A percentile compares a stretch with the other conserved stretches of the same genome.
Conservation (phyloP, 2,888 invertebrate species). For the Carterocephalus palaemon region DNA sequence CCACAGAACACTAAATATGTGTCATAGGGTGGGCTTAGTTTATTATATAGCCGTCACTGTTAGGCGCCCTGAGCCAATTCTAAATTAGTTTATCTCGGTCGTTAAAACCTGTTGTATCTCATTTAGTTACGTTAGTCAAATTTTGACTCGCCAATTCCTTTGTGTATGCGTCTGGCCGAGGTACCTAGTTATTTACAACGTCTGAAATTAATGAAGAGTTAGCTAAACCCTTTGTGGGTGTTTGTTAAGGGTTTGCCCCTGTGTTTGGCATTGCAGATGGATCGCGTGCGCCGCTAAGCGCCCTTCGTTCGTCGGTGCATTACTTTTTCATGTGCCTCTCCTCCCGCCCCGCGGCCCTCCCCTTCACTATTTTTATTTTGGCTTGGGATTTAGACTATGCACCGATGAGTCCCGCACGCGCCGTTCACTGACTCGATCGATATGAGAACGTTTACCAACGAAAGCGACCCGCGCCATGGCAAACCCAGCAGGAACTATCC, state of each 20-base stretch:
- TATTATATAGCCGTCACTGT: background rate
- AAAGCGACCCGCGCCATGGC: slow-evolving; percentile 11
- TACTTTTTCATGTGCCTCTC: slow-evolving; percentile 69
- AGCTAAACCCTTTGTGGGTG: slow-evolving; percentile 46
- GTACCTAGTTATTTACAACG: slow-evolving; percentile 43
- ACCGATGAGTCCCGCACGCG: slow-evolving; percentile 57
- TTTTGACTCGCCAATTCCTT: slow-evolving; percentile 5
- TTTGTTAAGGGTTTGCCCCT: slow-evolving; percentile 49
- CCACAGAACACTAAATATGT: slow-evolving; percentile 3
- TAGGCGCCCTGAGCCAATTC: slow-evolving; percentile 5
- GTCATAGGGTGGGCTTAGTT: slow-evolving; percentile 17
- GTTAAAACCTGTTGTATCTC: slow-evolving; percentile 18
- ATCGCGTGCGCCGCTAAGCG: slow-evolving; percentile 66
- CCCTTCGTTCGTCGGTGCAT: slow-evolving; percentile 70
- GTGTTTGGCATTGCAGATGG: slow-evolving; percentile 52
- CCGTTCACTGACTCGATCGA: slow-evolving; percentile 47
- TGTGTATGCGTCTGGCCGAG: slow-evolving; percentile 31
- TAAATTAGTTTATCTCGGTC: slow-evolving; percentile 7
- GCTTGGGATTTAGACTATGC: slow-evolving; percentile 62
- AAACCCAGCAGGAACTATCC: slow-evolving; percentile 16
- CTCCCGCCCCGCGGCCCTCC: slow-evolving; percentile 38
- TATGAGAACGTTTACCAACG: slow-evolving; percentile 32
- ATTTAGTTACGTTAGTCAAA: slow-evolving; percentile 10
- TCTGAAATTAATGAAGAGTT: slow-evolving; percentile 64
- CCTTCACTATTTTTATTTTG: slow-evolving; percentile 61